Percentiles rank a stretch among this genome's conserved stretches.
phyloP scores from a whole-genome alignment of 1,140 invertebrate species.

The Nephila pilipes region DNA sequence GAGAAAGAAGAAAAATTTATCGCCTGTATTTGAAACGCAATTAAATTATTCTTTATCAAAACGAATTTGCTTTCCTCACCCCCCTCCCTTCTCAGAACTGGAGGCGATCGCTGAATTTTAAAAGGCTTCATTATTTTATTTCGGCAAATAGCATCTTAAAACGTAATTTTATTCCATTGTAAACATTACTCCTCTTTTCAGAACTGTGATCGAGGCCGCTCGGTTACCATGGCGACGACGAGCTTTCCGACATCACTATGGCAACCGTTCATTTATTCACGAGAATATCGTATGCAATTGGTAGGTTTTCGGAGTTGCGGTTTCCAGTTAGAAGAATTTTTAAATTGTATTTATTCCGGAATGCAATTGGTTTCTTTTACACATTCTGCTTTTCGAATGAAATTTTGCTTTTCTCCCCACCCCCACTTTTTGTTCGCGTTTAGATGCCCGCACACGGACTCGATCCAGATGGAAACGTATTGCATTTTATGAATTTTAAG shows the following conservation, averaged over 20 bases:
- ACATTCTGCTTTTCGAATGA: background rate
- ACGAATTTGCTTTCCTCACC: slow-evolving; percentile 38
- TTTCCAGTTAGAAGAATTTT: slow-evolving; percentile 22
- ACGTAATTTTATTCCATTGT: slow-evolving; percentile 75
- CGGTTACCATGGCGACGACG: slow-evolving; percentile 56
- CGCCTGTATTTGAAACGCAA: slow-evolving; percentile 26
- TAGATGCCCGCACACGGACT: no score
- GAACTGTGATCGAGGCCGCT: slow-evolving; percentile 39
- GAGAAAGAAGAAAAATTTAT: background rate
- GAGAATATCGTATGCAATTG: slow-evolving; percentile 56
- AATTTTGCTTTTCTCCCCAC: background rate
- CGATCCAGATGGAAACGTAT: no score
- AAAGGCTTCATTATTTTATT: slow-evolving; percentile 69
- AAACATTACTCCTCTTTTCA: slow-evolving; percentile 55
- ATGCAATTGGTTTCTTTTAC: background rate
- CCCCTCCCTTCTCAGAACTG: background rate
- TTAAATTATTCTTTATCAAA: slow-evolving; percentile 67
- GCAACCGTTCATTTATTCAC: slow-evolving; percentile 72
- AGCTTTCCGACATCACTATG: slow-evolving; percentile 24
- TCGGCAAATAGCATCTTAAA: slow-evolving; percentile 74
- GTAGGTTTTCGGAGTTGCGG: slow-evolving; percentile 52
- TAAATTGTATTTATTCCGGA: slow-evolving; percentile 31
- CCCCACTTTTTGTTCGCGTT: no score
- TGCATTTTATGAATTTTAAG: no score
- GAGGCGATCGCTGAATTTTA: slow-evolving; percentile 73